Percentiles rank a stretch among this genome's conserved stretches.
These are phyloP conservation scores for Meda fulgida DNA, from an alignment of 2,797 vertebrate genomes.

Conservation along the genomic window DNA sequence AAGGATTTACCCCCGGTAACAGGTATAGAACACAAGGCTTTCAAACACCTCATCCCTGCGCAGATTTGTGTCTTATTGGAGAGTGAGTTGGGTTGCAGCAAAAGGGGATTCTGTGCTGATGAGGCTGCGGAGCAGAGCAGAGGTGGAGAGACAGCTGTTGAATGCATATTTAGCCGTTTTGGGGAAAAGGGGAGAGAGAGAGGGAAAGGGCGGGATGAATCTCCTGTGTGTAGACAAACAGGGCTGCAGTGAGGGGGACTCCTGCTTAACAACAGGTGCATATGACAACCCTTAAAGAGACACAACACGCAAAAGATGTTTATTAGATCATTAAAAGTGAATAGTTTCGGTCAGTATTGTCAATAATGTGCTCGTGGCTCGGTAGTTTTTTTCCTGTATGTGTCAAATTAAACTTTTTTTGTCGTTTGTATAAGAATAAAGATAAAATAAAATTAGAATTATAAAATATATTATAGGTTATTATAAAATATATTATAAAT, in stretches of 20 bases:
- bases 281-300: slow-evolving; percentile 57
- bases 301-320: background rate
- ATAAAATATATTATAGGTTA: background rate
- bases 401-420: background rate
- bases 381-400: background rate
- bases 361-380: background rate
- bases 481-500: background rate
- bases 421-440: background rate
- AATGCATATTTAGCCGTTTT: slow-evolving; percentile 69
- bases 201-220: slow-evolving; percentile 42
- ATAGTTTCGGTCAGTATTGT: background rate
- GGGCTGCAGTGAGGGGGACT: slow-evolving; percentile 47
- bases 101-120: slow-evolving; percentile 73
- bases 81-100: slow-evolving; percentile 70
- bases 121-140: slow-evolving; percentile 76
- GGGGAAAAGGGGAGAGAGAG: slow-evolving; percentile 44
- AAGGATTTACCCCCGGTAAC: slow-evolving; percentile 4
- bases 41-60: slow-evolving; percentile 40
- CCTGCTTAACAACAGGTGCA: slow-evolving; percentile 63
- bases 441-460: background rate
- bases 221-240: slow-evolving; percentile 42
- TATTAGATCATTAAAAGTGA: background rate
- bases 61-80: slow-evolving; percentile 53
- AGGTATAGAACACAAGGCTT: slow-evolving; percentile 44
- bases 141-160: slow-evolving; percentile 76